Percentiles rank a stretch among this genome's conserved stretches.
These are phyloP conservation scores for Latrodectus hesperus DNA, from an alignment of 2,888 invertebrate genomes.

Conservation along the genomic window DNA sequence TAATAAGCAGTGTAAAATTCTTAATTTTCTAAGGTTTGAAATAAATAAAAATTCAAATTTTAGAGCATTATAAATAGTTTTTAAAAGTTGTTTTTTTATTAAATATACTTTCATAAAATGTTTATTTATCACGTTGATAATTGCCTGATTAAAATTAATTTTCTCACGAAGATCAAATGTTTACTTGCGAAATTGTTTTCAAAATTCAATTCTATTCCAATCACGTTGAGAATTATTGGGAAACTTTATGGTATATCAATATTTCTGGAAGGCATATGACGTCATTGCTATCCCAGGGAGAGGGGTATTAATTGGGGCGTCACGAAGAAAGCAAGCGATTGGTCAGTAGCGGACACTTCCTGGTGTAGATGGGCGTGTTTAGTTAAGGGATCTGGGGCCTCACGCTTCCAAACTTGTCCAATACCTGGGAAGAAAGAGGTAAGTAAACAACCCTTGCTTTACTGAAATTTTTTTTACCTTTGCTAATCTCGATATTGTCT, in stretches of 20 bases:
- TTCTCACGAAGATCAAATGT: too few relatives aligned
- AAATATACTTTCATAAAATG: too few relatives aligned
- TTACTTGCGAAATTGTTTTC: constrained; percentile 2
- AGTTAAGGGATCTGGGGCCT: constrained; percentile 36
- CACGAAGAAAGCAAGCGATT: constrained; percentile 33
- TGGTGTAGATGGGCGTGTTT: constrained; percentile 42
- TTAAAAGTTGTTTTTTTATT: too few relatives aligned
- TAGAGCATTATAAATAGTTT: too few relatives aligned
- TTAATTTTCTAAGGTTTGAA: too few relatives aligned
- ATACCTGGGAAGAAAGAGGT: constrained; percentile 53
- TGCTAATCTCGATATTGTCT: neutral
- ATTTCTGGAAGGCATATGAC: constrained; percentile 28
- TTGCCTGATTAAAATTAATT: too few relatives aligned
- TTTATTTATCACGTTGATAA: too few relatives aligned
- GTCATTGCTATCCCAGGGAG: constrained; percentile 10
- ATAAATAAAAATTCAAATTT: too few relatives aligned
- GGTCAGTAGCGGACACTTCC: constrained; percentile 46
- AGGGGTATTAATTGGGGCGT: constrained; percentile 51
- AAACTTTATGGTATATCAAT: neutral
- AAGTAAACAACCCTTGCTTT: constrained; percentile 65
- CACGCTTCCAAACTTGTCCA: constrained; percentile 51
- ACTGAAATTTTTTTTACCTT: constrained; percentile 8
- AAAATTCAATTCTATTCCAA: constrained; percentile 15
- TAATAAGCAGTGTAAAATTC: too few relatives aligned
- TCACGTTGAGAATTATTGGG: neutral